A percentile compares a stretch with the other conserved stretches of the same genome.
Conservation (phyloP, 2,113 vertebrate genomes). For the Crotalus horridus region DNA sequence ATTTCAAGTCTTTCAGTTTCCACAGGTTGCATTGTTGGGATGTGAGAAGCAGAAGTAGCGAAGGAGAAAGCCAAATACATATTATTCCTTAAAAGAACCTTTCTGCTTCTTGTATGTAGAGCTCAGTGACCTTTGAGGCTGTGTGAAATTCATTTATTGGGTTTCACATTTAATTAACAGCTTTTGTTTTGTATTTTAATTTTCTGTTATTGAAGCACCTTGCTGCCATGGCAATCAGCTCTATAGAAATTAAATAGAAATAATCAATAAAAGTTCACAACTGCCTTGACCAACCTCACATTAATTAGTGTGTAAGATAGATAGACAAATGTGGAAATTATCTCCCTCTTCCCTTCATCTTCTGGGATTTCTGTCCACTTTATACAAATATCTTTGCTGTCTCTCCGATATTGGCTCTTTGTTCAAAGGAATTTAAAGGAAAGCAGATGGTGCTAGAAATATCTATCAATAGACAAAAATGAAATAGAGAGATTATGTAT, state of each 20-base stretch:
- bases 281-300: constrained; percentile 50
- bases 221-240: constrained; percentile 63
- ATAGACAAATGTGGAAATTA: constrained; percentile 43
- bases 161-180: constrained; percentile 65
- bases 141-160: constrained; percentile 56
- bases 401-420: constrained; percentile 41
- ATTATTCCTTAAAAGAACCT: constrained; percentile 47
- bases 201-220: constrained; percentile 53
- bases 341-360: background rate
- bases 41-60: background rate
- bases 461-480: background rate
- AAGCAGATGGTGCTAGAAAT: constrained; percentile 60
- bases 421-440: constrained; percentile 51
- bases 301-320: constrained; percentile 57
- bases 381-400: constrained; percentile 47
- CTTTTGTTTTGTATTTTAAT: constrained; percentile 63
- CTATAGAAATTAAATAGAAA: constrained; percentile 55
- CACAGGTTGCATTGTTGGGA: constrained; percentile 32
- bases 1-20: constrained; percentile 39
- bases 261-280: constrained; percentile 60
- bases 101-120: constrained; percentile 44
- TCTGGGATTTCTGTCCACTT: constrained; percentile 46
- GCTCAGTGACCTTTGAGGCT: constrained; percentile 36
- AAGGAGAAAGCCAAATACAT: constrained; percentile 50
- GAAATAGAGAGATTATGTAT: background rate